These are phyloP conservation scores for Habrosyne pyritoides DNA, from an alignment of 2,888 invertebrate genomes.

Conservation along the genomic window DNA sequence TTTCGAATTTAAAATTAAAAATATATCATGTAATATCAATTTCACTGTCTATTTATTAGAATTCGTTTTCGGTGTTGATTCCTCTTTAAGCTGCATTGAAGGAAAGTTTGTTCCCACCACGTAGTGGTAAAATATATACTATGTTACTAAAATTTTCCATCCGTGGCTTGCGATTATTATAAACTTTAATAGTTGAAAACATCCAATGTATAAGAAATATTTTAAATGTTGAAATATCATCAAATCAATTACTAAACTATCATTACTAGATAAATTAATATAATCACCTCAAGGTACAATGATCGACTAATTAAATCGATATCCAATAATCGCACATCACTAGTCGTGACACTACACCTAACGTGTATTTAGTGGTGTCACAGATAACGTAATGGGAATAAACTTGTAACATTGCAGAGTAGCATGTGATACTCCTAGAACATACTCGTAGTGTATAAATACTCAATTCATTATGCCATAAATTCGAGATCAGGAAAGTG, in stretches of 20 bases:
- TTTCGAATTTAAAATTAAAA: constrained; percentile 77
- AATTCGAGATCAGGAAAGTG: constrained; percentile 34
- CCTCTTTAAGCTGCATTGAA: constrained; percentile 67
- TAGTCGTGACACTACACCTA: constrained; percentile 20
- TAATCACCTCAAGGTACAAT: constrained; percentile 10
- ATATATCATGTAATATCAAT: constrained; percentile 80
- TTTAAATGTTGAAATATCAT: constrained; percentile 3
- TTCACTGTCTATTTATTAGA: constrained; percentile 83
- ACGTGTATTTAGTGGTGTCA: constrained; percentile 16
- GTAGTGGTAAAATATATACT: constrained; percentile 22
- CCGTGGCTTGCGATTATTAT: constrained; percentile 4
- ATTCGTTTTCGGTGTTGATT: constrained; percentile 82
- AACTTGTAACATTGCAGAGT: constrained; percentile 63
- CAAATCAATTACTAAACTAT: constrained; percentile 1
- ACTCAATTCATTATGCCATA: constrained; percentile 51
- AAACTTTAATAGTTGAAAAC: constrained; percentile 1
- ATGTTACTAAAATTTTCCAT: background rate
- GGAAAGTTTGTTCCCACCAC: constrained; percentile 69
- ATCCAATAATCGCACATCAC: constrained; percentile 21
- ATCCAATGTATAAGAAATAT: background rate
- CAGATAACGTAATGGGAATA: constrained; percentile 62
- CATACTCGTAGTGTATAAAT: constrained; percentile 65
- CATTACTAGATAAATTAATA: constrained; percentile 8
- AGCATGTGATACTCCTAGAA: constrained; percentile 79
- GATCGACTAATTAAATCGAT: constrained; percentile 23